Conservation (phyloP, 2,888 invertebrate species). For the Rotaria magnacalcarata region DNA sequence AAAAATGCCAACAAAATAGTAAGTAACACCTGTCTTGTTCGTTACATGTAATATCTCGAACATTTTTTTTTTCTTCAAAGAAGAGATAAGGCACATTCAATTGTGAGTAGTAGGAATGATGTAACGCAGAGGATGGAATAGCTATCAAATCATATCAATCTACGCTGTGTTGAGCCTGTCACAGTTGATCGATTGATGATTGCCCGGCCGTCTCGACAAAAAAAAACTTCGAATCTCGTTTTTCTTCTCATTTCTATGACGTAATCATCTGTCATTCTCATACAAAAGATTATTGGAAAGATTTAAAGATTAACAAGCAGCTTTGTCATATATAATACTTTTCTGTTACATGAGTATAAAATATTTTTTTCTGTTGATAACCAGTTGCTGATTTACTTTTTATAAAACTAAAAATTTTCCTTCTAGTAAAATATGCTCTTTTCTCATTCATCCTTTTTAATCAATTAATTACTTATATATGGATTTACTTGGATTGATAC, state of each 20-base stretch:
- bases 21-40: not conserved
- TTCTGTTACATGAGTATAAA: not conserved
- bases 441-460: not conserved
- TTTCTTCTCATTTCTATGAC: not conserved
- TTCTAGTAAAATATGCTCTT: not conserved
- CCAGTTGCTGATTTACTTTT: no score
- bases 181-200: conserved; percentile 16
- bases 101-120: not conserved
- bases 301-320: not conserved
- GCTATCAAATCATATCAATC: conserved; percentile 5
- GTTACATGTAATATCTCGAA: not conserved
- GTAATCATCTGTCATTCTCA: not conserved
- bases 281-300: not conserved
- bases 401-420: not conserved
- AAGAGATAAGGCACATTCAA: not conserved
- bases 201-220: not conserved
- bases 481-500: conserved; percentile 43
- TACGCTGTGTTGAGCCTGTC: not conserved
- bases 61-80: not conserved
- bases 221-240: not conserved
- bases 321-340: not conserved
- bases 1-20: not conserved
- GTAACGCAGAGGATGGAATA: not conserved
- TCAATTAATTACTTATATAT: conserved; percentile 34
- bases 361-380: not conserved